Base-by-base conservation (phyloP, 2,113 vertebrate genomes). In the Indri indri region DNA sequence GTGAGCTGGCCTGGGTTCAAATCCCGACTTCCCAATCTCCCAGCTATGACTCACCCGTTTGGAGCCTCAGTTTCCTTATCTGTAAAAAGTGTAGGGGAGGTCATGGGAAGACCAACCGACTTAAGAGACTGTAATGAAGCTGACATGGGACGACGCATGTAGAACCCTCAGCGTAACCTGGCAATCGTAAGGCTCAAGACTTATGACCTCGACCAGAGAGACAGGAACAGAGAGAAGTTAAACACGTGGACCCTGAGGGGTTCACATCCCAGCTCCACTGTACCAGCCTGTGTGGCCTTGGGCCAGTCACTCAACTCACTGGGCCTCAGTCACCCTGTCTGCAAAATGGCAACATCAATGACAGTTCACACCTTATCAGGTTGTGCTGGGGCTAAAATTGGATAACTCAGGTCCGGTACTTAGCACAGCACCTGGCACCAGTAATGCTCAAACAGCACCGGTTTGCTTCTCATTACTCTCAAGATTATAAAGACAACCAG, bases 271-370 rank as follows among this genome's bases (percentile, higher is more conserved):
- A 52, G n/a, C 22, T 27, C 61, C 22, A 40, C 45, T 20, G 37
- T 22, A 12, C 54, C 34, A 25, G 86, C 80, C 63, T 16, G 17
- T 83, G 91, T 65, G 63, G 84, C 42, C 73, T n/a, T 52, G 32
- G 89, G 45, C 40, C 66, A 83, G 47, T 73, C 4, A 68, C 47
- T 42, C 68, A 45, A n/a, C 17, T 71, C 20, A 1, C 68, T 2
- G 16, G 71, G 88, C 50, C 77, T 97, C 90, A 30, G 81, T 66
- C 90, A 57, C 73, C 40, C 57, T 50, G 27, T 81, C 61, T 66
- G 13, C 54, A 91, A 50, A 89, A 50, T 70, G 42, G 81, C n/a
- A 6, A 13, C 13, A 30, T 30, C n/a, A 61, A 27, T 47, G 73
- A 59, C 66, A 42, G 32, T 71, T 65, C 73, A 59, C 65, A 22